Conservation (phyloP, 23 tunicate species). For the Trididemnum nubilum region DNA sequence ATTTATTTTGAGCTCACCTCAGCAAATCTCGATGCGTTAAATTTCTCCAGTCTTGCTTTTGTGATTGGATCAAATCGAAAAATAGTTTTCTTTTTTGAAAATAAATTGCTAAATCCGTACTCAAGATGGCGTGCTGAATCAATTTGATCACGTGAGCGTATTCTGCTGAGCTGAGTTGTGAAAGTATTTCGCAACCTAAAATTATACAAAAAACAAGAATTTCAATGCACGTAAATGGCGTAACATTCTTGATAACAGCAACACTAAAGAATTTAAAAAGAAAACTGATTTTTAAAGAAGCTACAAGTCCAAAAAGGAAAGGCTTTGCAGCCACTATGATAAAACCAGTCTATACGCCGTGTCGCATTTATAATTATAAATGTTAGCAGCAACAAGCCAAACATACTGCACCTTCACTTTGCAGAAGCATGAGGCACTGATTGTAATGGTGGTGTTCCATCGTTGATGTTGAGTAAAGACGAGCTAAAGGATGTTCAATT, state of each 20-base stretch:
- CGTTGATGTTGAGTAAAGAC: constrained; percentile 94
- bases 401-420: constrained; percentile 93
- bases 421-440: constrained; percentile 90
- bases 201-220: too few species aligned
- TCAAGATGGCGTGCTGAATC: constrained; percentile 83
- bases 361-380: too few species aligned
- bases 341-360: too few species aligned
- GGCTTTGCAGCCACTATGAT: too few species aligned
- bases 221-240: too few species aligned
- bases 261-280: too few species aligned
- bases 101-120: constrained; percentile 90
- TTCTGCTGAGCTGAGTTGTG: constrained; percentile 70
- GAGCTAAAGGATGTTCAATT: constrained; percentile 93
- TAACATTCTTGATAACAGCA: too few species aligned
- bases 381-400: too few species aligned
- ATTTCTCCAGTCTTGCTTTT: constrained; percentile 55
- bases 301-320: too few species aligned
- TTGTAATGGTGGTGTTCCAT: constrained; percentile 92
- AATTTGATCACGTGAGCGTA: constrained; percentile 76
- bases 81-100: constrained; percentile 68
- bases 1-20: too few species aligned
- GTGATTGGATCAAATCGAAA: constrained; percentile 42
- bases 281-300: too few species aligned
- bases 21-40: constrained; percentile 51
- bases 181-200: constrained; percentile 87